These are phyloP conservation scores for Chelon labrosus DNA, from an alignment of 2,797 vertebrate species.

Conservation along the genomic window DNA sequence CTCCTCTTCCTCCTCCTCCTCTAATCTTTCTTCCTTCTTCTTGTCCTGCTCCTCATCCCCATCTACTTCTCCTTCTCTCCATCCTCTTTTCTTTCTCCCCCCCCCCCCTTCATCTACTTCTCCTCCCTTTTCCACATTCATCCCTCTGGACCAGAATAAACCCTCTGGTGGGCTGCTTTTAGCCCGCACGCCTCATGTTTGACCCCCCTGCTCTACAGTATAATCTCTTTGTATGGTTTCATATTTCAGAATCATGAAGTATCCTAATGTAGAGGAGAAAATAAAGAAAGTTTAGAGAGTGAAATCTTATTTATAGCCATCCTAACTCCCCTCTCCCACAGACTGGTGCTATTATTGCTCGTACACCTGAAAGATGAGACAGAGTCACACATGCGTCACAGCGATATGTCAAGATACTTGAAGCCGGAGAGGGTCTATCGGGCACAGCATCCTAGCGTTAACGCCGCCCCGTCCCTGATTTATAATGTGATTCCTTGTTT, in stretches of 20 bases:
- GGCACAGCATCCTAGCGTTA: not conserved
- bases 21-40: too few species aligned
- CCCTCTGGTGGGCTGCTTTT: too few species aligned
- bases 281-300: not conserved
- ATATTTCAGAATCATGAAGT: too few species aligned
- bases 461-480: not conserved
- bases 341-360: constrained; percentile 1
- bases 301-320: constrained; percentile 14
- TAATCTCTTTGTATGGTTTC: not conserved
- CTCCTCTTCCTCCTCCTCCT: too few species aligned
- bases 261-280: not conserved
- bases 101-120: too few species aligned
- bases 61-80: too few species aligned
- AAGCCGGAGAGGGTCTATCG: not conserved
- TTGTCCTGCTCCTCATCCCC: too few species aligned
- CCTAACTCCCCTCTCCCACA: not conserved
- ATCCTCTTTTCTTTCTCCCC: too few species aligned
- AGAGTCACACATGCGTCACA: constrained; percentile 4
- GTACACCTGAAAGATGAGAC: not conserved
- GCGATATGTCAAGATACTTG: not conserved
- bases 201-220: too few species aligned
- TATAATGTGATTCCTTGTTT: not conserved
- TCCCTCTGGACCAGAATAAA: too few species aligned
- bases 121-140: too few species aligned
- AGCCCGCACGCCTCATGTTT: too few species aligned